Base-by-base conservation (phyloP, 2,888 invertebrate species). In the Anaspis maculata region DNA sequence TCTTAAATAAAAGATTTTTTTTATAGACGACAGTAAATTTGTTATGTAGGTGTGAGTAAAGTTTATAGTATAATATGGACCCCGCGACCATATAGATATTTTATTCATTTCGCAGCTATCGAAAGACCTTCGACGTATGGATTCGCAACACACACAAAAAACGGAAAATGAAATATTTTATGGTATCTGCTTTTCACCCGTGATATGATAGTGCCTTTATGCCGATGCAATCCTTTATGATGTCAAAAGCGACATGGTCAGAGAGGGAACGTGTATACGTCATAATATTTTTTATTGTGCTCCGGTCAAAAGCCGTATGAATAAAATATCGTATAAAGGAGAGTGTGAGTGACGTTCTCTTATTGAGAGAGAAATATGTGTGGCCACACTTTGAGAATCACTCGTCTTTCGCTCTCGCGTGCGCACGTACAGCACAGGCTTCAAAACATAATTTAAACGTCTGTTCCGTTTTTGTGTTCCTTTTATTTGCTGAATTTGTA, bases 261-360 rank as follows among this genome's bases (percentile, higher is more conserved):
- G 26, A 39, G 29, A 26, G 32, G 34, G 34, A 24, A 19, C 19
- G n/a, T 9, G 19, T 19, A 19, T 19, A 19, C 19, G 32, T 35
- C 36, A 30, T 36, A 39, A 46, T 47, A 47, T 45, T 45, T 47
- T 51, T 49, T 51, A 49, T 48, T 48, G 41, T 44, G 42, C n/a
- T 32, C 31, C 45, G 51, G 51, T 49, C 49, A 49, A 42, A 48
- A 44, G 39, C n/a, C n/a, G 36, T 41, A 49, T 49, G 49, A 51
- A 51, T 51, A 51, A 51, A 48, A 48, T 48, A 51, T 49, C 19
- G 19, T n/a, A n/a, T n/a, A n/a, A n/a, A n/a, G n/a, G n/a, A n/a
- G n/a, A n/a, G n/a, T n/a, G n/a, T n/a, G n/a, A n/a, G n/a, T n/a
- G n/a, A n/a, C n/a, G n/a, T n/a, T n/a, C n/a, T n/a, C n/a, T n/a